These are phyloP conservation scores for Cynaeus angustus DNA, from an alignment of 2,888 invertebrate genomes.

Conservation along the genomic window DNA sequence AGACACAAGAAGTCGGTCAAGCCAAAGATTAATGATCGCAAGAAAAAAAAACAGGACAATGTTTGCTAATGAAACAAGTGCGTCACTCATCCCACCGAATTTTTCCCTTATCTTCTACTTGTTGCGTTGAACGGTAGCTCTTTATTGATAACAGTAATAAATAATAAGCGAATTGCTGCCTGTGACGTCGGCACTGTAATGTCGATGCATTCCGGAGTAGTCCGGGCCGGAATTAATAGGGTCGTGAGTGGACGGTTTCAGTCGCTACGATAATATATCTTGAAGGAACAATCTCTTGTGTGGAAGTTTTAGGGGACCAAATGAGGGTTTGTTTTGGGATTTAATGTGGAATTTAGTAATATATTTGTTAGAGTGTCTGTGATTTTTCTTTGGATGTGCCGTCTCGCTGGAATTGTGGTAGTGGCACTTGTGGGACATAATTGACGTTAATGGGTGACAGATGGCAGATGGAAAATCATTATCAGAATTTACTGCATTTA, in stretches of 20 bases:
- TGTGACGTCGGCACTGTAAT: not conserved
- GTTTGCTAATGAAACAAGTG: constrained; percentile 1
- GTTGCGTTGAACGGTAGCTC: not conserved
- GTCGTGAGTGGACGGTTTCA: not conserved
- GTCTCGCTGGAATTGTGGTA: no score
- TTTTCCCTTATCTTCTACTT: not conserved
- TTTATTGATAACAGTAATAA: not conserved
- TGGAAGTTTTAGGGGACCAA: constrained; percentile 1
- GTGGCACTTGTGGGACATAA: no score
- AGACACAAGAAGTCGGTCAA: not conserved
- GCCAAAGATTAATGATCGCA: constrained; percentile 1
- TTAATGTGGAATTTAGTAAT: no score
- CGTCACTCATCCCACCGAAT: not conserved
- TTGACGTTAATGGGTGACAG: no score
- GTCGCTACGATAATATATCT: not conserved
- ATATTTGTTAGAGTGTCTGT: no score
- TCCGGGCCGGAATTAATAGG: not conserved
- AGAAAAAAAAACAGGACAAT: not conserved
- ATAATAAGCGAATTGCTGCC: no score
- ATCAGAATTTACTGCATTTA: no score
- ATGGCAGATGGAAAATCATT: no score
- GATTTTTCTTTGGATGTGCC: no score
- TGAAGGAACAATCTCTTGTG: not conserved
- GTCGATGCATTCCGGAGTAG: constrained; percentile 3
- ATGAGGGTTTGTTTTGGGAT: no score